Conservation (phyloP, 2,113 vertebrate genomes). For the Polypterus bichir region DNA sequence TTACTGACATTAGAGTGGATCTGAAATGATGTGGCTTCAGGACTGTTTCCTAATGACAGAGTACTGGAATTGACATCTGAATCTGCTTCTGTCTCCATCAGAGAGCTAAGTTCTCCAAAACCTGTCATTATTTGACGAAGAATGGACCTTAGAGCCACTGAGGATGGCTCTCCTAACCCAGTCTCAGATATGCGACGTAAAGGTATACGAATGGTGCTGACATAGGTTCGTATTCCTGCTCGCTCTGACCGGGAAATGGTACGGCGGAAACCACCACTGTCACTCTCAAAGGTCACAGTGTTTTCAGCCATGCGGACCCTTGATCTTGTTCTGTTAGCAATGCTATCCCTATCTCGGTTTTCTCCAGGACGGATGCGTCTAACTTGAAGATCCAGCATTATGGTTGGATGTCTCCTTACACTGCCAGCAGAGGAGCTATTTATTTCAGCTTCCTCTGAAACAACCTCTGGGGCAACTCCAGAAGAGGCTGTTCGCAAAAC, state of each 20-base stretch:
- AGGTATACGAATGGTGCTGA: constrained; percentile 83
- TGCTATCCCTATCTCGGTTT: constrained; percentile 75
- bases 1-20: constrained; percentile 25
- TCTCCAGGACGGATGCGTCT: constrained; percentile 79
- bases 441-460: constrained; percentile 52
- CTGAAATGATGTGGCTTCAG: constrained; percentile 24
- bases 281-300: constrained; percentile 76
- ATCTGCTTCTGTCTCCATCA: constrained; percentile 80
- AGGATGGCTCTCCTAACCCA: constrained; percentile 73
- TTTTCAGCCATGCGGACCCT: constrained; percentile 73
- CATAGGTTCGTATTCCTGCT: constrained; percentile 77
- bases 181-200: constrained; percentile 75
- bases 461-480: constrained; percentile 46
- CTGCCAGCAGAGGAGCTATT: constrained; percentile 39
- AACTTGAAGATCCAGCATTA: constrained; percentile 84
- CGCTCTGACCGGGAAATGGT: constrained; percentile 77
- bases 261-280: constrained; percentile 74
- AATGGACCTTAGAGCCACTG: constrained; percentile 74
- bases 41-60: constrained; percentile 18
- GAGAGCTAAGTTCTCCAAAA: constrained; percentile 80
- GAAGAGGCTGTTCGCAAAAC: constrained; percentile 31
- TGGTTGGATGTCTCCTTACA: constrained; percentile 68
- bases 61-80: constrained; percentile 47
- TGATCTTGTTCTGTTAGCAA: constrained; percentile 80
- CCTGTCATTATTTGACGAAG: constrained; percentile 87